Percentiles rank a stretch among this genome's conserved stretches.
Evolutionary conservation across 2,797 vertebrate species (phyloP).

Genomic region (Peromyscus aztecus): DNA sequence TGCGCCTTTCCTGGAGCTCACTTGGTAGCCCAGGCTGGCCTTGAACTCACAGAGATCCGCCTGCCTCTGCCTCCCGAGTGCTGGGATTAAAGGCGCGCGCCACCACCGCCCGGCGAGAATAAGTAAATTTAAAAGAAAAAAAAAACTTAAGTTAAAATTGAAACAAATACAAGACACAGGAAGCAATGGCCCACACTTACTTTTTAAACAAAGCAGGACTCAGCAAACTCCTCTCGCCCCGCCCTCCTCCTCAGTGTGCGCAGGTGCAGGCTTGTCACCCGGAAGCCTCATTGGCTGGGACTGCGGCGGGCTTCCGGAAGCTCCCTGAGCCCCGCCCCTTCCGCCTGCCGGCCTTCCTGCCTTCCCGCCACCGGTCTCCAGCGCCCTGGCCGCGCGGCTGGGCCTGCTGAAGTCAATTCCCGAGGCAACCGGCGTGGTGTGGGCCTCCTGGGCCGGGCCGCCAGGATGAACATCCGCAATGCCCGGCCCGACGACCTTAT

Average conservation of each 20-base stretch:
- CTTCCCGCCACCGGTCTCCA: neutral
- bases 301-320: neutral
- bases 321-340: neutral
- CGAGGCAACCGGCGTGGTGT: neutral
- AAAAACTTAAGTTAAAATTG: neutral
- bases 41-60: no score
- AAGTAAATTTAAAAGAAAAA: neutral
- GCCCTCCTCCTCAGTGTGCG: rapidly evolving
- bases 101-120: no score
- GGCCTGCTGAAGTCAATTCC: rapidly evolving
- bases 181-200: rapidly evolving
- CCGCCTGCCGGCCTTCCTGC: rapidly evolving
- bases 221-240: rapidly evolving
- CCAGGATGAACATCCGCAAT: conserved; percentile 80
- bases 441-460: neutral
- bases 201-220: rapidly evolving
- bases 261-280: rapidly evolving
- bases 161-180: neutral
- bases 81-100: no score
- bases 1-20: no score
- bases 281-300: conserved; percentile 23
- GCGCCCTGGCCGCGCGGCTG: rapidly evolving
- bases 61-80: no score
- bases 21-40: no score
- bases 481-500: conserved; percentile 93